These are phyloP conservation scores for Priocnemis perturbator DNA, from an alignment of 2,888 invertebrate species.

Conservation along the genomic window DNA sequence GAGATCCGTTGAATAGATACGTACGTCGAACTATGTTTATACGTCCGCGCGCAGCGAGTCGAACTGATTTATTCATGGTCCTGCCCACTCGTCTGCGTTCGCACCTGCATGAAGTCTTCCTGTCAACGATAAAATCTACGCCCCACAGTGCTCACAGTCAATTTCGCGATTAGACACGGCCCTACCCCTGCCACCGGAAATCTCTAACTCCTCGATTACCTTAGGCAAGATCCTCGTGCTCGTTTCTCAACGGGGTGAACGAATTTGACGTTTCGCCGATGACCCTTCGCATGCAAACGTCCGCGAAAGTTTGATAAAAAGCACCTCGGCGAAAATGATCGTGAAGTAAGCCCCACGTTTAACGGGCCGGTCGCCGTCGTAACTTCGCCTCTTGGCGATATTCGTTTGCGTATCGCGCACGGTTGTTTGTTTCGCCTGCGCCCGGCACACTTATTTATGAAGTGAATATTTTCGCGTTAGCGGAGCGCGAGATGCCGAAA, in stretches of 20 bases:
- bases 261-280: not conserved
- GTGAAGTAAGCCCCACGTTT: not conserved
- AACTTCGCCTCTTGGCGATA: no score
- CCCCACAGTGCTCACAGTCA: conserved; percentile 46
- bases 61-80: conserved; percentile 62
- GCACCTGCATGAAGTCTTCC: conserved; percentile 63
- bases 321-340: no score
- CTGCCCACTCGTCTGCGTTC: conserved; percentile 60
- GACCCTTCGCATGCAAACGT: not conserved
- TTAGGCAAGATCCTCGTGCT: not conserved
- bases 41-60: conserved; percentile 26
- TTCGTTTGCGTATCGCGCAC: no score
- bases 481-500: no score
- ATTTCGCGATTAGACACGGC: conserved; percentile 46
- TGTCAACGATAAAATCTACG: conserved; percentile 61
- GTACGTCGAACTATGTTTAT: conserved; percentile 28
- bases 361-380: no score
- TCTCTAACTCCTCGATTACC: conserved; percentile 13
- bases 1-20: conserved; percentile 34
- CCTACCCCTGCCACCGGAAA: conserved; percentile 20
- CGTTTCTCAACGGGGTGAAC: not conserved
- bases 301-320: no score
- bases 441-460: no score
- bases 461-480: no score
- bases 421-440: no score